These are phyloP conservation scores for Odontomyia ornata DNA, from an alignment of 2,888 invertebrate species.

Conservation along the genomic window DNA sequence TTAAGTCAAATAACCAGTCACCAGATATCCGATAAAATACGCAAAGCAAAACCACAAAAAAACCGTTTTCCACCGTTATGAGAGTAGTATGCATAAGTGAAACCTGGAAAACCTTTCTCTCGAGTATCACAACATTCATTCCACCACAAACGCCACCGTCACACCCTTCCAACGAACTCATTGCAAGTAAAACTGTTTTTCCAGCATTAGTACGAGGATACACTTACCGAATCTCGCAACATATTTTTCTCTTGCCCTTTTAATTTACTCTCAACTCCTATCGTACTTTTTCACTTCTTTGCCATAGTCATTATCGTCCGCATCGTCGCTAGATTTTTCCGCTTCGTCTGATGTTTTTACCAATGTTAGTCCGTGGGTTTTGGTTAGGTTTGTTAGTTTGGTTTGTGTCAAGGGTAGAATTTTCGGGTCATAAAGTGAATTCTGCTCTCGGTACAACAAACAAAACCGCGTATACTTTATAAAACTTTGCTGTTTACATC, in stretches of 20 bases:
- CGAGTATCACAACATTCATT: no score
- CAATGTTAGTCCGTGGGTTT: not conserved
- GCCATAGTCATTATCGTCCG: not conserved
- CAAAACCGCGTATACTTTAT: constrained; percentile 17
- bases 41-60: no score
- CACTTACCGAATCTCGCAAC: not conserved
- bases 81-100: no score
- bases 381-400: not conserved
- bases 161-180: no score
- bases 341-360: not conserved
- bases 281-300: not conserved
- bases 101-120: no score
- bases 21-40: no score
- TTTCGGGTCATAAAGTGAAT: constrained; percentile 13
- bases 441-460: not conserved
- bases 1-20: no score
- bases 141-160: no score
- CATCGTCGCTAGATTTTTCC: not conserved
- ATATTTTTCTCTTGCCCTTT: constrained; percentile 6
- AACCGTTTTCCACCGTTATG: no score
- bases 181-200: no score
- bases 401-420: constrained; percentile 19
- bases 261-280: constrained; percentile 21
- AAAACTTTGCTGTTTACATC: not conserved
- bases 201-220: no score